Base-by-base conservation (phyloP, 2,888 invertebrate genomes). In the Carabus problematicus region DNA sequence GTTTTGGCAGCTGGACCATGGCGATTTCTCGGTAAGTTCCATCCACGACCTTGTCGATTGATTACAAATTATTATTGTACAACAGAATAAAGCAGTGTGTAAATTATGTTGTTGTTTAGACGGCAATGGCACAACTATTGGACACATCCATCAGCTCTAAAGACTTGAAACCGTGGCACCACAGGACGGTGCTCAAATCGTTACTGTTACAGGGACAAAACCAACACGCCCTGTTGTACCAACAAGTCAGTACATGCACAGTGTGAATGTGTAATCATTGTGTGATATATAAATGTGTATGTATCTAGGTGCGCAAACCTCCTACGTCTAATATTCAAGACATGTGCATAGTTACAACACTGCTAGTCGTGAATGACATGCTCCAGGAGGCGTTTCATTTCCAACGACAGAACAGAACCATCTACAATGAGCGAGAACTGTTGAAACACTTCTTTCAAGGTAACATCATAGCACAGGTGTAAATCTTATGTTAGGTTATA, bases 1-100 rank as follows among this genome's bases (percentile, higher is more conserved):
- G 0, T 92, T 95, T 79, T 96, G 96, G 95, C 88, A 92, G 74
- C 83, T 97, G 11, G 96, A 97, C 82, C 94, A 94, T 77, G 89
- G 90, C 70, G 89, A 94, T 77, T 93, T 91, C 81, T 87, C 90
- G 79, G 93, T 92, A 80, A 84, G 84, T 80, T 64, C 42, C 54
- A 49, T 64, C 70, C 59, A 19, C 61, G 52, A 54, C 9, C 40
- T 67, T 47, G 60, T 52, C 9, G 8, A 40, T 54, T 61, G 18
- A 66, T 14, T 42, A 8, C 8, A 42, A 8, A 42, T 8, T 8
- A 11, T 42, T 8, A 8, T 8, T 42, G 42, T 42, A 11, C 42
- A 42, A 42, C 8, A 42, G 42, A 42, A 8, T 0, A 77, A 77
- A 16, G 76, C 75, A 45, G 14, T 62, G 29, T 19, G 18, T 12